A percentile compares a stretch with the other conserved stretches of the same genome.
Conservation (phyloP, 2,113 vertebrate species). For the Lonchura striata region DNA sequence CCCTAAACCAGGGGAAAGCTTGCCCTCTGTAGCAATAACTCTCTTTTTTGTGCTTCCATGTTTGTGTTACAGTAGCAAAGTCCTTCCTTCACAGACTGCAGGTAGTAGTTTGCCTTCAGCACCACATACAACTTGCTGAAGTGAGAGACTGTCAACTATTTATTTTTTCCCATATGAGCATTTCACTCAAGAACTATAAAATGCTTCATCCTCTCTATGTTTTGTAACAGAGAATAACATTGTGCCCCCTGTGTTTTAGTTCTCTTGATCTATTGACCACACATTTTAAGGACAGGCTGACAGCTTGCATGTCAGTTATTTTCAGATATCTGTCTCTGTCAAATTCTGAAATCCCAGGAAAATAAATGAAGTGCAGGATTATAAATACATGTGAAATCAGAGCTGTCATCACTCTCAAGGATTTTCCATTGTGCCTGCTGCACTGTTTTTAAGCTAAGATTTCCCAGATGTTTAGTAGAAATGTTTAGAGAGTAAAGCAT, state of each 20-base stretch:
- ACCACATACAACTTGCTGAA: slow-evolving; percentile 9
- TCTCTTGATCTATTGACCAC: slow-evolving; percentile 45
- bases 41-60: not conserved
- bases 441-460: slow-evolving; percentile 50
- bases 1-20: not conserved
- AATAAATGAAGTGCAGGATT: slow-evolving; percentile 43
- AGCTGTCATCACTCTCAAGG: slow-evolving; percentile 59
- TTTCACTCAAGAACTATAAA: slow-evolving; percentile 41
- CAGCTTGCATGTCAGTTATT: slow-evolving; percentile 60
- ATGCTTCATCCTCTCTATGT: slow-evolving; percentile 25
- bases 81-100: not conserved
- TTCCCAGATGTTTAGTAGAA: slow-evolving; percentile 63
- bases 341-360: slow-evolving; percentile 58
- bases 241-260: slow-evolving; percentile 28
- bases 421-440: slow-evolving; percentile 60
- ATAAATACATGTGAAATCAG: slow-evolving; percentile 62
- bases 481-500: slow-evolving; percentile 19
- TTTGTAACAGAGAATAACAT: slow-evolving; percentile 8
- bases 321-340: slow-evolving; percentile 60
- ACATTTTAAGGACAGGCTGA: slow-evolving; percentile 55
- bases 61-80: not conserved
- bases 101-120: slow-evolving; percentile 16
- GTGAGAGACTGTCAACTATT: slow-evolving; percentile 41
- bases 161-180: slow-evolving; percentile 34
- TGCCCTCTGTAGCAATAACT: not conserved